Evolutionary conservation across 2,888 invertebrate species (phyloP), one percentile per base, ranked within the genome.

Genomic region (Drosophila stalkeri): DNA sequence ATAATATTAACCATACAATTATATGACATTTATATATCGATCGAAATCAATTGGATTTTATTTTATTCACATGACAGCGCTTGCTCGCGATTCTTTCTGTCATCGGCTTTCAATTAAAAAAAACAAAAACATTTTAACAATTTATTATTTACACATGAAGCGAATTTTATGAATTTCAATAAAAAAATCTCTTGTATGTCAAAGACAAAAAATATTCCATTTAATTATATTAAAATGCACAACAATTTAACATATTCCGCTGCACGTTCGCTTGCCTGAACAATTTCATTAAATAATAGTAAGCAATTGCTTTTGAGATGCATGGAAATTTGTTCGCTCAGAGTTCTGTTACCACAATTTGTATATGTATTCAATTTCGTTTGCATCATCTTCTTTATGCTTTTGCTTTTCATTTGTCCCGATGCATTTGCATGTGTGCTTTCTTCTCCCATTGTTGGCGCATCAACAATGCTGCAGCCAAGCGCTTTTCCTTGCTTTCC

Each of bases 311-410:
- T 3, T n/a, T 18, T 14, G n/a, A 33, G 31, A 9, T 56, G n/a
- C 56, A 16, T 41, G 12, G 12, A 41, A 16, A 8, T 14, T 57
- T 2, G 31, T n/a, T 39, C 31, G n/a, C 33, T n/a, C 4, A 4
- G 33, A 39, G 39, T 61, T 27, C 31, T n/a, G 27, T n/a, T 44
- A 5, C 7, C 57, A 18, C 31, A 52, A 56, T 47, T 41, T 33
- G 54, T 35, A 61, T 64, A 37, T 43, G 62, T 60, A 52, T 88
- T 68, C 64, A 74, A 85, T 72, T 88, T 74, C 39, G 59, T 72
- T 68, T 82, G 67, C 57, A 63, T 55, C 37, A 71, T 51, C 63
- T 72, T 41, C 46, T 46, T 67, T 55, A 47, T 27, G 59, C 56
- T 67, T 75, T 68, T 20, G 59, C 49, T 67, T 75, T 68, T 37